Base-by-base conservation (phyloP, 2,797 vertebrate genomes). In the Myiotriccus ornatus region DNA sequence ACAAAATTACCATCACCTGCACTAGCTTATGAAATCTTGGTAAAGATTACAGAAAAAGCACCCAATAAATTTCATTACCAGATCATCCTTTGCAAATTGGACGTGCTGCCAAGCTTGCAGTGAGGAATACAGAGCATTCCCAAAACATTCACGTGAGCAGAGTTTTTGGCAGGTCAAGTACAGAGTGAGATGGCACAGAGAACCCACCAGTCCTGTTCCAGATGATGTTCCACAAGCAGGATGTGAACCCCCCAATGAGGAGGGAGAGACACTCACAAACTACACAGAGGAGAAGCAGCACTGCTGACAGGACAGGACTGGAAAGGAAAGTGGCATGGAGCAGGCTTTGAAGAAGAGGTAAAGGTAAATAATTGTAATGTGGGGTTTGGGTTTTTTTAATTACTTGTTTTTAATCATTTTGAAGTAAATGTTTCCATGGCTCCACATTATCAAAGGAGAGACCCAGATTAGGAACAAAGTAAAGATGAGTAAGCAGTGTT, bases 401-500 rank as follows among this genome's bases (percentile, higher is more conserved):
- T 73, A 78, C 62, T 92, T 75, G 20, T 39, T 96, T 74, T 88
- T 44, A 89, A 47, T 94, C 75, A 78, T 81, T 84, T 77, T 87
- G 24, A 88, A 94, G 27, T 9, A 32, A 90, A 44, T n/a, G 56
- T 79, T 89, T 87, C 64, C 63, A 67, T 55, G 32, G 63, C 70
- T 76, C 39, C 52, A 64, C 20, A 20, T 82, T 82, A 90, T 64
- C 81, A 91, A 87, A 87, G n/a, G 34, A 85, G 41, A 94, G 67
- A 85, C 47, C n/a, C 5, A 85, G 52, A 90, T 80, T 63, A 93
- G 93, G 75, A 95, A 87, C 60, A 89, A 90, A 91, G 37, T 39
- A 77, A 92, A 90, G 78, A 87, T 87, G 55, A 94, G 53, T 86
- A 93, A 91, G 70, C 43, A 73, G 28, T 16, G 23, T 50, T 52